Evolutionary conservation across 2,797 vertebrate species (phyloP), one percentile per base, ranked within the genome.

Genomic region (Chaetodon trifasciatus): DNA sequence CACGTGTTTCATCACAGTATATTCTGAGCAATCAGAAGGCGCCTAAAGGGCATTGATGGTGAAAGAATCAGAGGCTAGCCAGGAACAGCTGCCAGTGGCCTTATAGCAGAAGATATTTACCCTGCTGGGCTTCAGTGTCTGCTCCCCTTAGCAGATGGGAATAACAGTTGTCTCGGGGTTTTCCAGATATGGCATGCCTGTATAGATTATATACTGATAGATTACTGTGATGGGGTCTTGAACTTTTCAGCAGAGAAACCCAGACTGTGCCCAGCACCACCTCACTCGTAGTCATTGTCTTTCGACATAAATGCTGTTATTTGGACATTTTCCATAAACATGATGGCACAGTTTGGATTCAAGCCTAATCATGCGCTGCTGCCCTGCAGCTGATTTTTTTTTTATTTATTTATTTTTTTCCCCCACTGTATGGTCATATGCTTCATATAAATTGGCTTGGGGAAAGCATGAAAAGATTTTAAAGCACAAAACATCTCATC

Each of bases 41-140:
- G 80, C 32, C 73, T 78, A 62, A 78, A 87, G 66, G 68, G 65
- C 67, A 53, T 24, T 42, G 74, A 76, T 81, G 82, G 70, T 64
- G 72, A 73, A 80, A 63, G 64, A 86, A 70, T 74, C 76, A 88
- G 87, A 85, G 64, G 37, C 50, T 16, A 46, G 89, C 90, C 85
- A 79, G 74, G 71, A 86, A 80, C 90, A 88, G 91, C 89, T 92
- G 89, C 79, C 69, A 62, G 52, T 39, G 58, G 77, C 80, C 70
- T 46, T 79, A 78, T 61, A 76, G 82, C 66, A 85, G 81, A 83
- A 85, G 78, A 90, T 81, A 68, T 49, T 13, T 49, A 8, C 84
- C 81, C 84, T 81, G 88, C 70, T 86, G 90, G 88, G 83, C 70
- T 81, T 79, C 82, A 42, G 58, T 21, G 81, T 84, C 82, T 87